phyloP scores from a whole-genome alignment of 2,888 invertebrate genomes.

The Tiliacea citrago region DNA sequence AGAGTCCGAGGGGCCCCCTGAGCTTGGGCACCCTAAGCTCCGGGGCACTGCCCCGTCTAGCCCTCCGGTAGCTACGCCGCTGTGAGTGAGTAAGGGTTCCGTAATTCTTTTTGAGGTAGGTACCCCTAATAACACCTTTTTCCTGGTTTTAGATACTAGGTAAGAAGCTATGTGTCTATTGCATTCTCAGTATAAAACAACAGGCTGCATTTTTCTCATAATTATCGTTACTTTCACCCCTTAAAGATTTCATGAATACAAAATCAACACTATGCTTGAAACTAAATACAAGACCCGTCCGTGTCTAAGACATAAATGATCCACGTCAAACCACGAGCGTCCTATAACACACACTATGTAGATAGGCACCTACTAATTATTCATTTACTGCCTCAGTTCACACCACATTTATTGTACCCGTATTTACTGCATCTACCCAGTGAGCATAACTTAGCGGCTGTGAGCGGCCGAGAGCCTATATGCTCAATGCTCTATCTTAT shows the following conservation, averaged over 20 bases:
- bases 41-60: no score
- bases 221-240: background rate
- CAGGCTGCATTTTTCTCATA: background rate
- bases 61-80: no score
- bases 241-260: background rate
- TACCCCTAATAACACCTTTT: no score
- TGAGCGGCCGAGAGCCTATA: background rate
- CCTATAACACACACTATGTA: background rate
- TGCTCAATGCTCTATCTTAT: slow-evolving; percentile 15
- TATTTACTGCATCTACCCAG: background rate
- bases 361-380: background rate
- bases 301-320: background rate
- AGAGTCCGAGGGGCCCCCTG: no score
- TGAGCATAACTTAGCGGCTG: slow-evolving; percentile 17
- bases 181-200: background rate
- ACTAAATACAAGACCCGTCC: background rate
- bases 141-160: no score
- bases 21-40: no score
- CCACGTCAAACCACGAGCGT: background rate
- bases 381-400: slow-evolving; percentile 21
- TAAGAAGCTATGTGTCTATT: no score
- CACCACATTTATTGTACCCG: slow-evolving; percentile 13
- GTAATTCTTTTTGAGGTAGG: no score
- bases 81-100: no score
- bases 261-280: background rate